Evolutionary conservation across 2,888 invertebrate species (phyloP).

Genomic region (Drosophila aldrichi): DNA sequence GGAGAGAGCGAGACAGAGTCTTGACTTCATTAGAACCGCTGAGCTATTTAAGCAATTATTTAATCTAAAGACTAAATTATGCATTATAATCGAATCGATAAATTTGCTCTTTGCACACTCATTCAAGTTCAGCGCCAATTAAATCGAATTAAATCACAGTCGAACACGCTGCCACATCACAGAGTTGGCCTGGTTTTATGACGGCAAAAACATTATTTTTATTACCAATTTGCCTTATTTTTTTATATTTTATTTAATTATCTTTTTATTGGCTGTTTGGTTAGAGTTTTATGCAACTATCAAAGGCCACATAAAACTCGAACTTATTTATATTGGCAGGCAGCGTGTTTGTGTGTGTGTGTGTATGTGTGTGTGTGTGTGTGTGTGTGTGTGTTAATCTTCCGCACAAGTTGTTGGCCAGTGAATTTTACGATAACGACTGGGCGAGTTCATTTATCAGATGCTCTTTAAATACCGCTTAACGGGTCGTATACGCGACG

Average conservation of each 20-base stretch:
- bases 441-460: slow-evolving; percentile 27
- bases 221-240: slow-evolving; percentile 37
- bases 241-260: slow-evolving; percentile 60
- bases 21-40: neutral
- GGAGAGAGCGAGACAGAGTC: neutral
- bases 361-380: neutral
- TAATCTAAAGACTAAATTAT: neutral
- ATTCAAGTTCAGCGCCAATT: slow-evolving; percentile 2
- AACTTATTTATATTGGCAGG: slow-evolving; percentile 4
- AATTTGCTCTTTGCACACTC: neutral
- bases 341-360: neutral
- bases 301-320: slow-evolving; percentile 42
- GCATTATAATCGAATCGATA: slow-evolving; percentile 11
- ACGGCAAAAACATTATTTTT: slow-evolving; percentile 45
- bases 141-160: slow-evolving; percentile 4
- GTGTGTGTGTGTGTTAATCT: slow-evolving; percentile 27
- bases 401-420: slow-evolving; percentile 21
- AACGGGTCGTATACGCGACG: slow-evolving; percentile 50
- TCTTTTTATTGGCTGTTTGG: slow-evolving; percentile 33
- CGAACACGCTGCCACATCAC: slow-evolving; percentile 4
- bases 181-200: slow-evolving; percentile 30
- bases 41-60: neutral
- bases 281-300: slow-evolving; percentile 31
- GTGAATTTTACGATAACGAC: slow-evolving; percentile 19
- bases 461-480: slow-evolving; percentile 37